phyloP scores from a whole-genome alignment of 2,888 invertebrate genomes.

The Ryuthela nishihirai region DNA sequence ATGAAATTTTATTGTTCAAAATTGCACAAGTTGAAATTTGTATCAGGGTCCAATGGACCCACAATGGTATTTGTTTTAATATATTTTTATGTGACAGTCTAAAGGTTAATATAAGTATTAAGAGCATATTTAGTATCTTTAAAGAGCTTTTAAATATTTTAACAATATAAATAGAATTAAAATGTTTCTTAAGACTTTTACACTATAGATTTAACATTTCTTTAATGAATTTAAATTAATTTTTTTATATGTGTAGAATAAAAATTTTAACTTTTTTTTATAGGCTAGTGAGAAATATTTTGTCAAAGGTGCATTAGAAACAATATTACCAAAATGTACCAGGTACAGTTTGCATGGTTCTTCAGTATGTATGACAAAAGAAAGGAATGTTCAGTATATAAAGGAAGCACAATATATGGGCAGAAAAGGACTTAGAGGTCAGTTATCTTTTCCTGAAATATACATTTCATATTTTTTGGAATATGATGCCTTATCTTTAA shows the following conservation, averaged over 20 bases:
- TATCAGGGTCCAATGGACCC: too few relatives aligned
- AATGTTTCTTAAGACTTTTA: not conserved
- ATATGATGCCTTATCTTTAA: too few relatives aligned
- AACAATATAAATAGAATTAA: not conserved
- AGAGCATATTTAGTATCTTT: not conserved
- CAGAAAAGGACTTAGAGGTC: slow-evolving; percentile 70
- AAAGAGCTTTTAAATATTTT: not conserved
- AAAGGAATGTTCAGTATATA: slow-evolving; percentile 50
- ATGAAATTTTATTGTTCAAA: too few relatives aligned
- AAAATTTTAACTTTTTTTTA: too few relatives aligned
- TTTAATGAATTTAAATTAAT: not conserved
- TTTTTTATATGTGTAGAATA: too few relatives aligned
- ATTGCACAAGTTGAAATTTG: too few relatives aligned
- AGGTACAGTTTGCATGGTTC: slow-evolving; percentile 73
- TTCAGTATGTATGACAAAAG: slow-evolving; percentile 66
- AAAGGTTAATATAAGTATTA: slow-evolving; percentile 2
- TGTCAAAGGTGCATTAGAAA: slow-evolving; percentile 94
- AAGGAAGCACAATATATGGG: slow-evolving; percentile 71
- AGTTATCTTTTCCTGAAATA: slow-evolving; percentile 3
- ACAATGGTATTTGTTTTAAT: too few relatives aligned
- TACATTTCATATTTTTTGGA: too few relatives aligned
- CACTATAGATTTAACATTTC: not conserved
- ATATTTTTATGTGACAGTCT: too few relatives aligned
- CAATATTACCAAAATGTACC: slow-evolving; percentile 75
- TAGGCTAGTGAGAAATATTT: slow-evolving; percentile 36